Conservation (phyloP, 2,797 vertebrate genomes). For the Sardinella longiceps region DNA sequence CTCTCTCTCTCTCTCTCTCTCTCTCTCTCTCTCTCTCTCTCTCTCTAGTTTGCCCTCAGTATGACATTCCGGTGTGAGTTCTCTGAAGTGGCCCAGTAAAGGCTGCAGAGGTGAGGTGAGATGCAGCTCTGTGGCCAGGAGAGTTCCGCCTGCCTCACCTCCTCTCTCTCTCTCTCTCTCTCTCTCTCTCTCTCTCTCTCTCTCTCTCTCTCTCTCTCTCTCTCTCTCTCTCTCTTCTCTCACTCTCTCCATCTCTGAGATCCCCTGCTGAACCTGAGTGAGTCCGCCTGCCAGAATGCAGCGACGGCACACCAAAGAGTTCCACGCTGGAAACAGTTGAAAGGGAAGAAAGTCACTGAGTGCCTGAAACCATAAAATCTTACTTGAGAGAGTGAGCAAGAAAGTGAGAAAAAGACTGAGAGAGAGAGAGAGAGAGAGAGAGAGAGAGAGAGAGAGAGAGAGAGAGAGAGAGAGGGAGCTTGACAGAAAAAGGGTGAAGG, state of each 20-base stretch:
- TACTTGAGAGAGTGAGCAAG: not conserved
- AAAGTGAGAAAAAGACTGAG: no score
- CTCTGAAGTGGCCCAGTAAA: not conserved
- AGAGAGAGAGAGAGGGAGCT: no score
- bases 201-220: not conserved
- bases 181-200: not conserved
- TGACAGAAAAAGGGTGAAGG: not conserved
- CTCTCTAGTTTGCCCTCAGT: no score
- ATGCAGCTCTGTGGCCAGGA: not conserved
- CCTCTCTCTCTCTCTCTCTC: not conserved
- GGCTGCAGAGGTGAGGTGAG: not conserved
- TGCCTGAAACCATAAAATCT: not conserved
- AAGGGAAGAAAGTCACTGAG: not conserved
- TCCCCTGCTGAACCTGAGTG: not conserved
- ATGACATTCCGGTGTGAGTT: no score
- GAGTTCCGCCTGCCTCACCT: no score
- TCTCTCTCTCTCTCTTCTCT: not conserved
- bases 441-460: not conserved
- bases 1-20: no score
- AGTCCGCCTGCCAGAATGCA: not conserved
- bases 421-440: no score
- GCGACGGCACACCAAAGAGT: not conserved
- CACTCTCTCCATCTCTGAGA: not conserved
- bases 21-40: no score
- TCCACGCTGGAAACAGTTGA: slow-evolving; percentile 2